Evolutionary conservation across 2,888 invertebrate genomes (phyloP).

Genomic region (Drosophila eohydei): DNA sequence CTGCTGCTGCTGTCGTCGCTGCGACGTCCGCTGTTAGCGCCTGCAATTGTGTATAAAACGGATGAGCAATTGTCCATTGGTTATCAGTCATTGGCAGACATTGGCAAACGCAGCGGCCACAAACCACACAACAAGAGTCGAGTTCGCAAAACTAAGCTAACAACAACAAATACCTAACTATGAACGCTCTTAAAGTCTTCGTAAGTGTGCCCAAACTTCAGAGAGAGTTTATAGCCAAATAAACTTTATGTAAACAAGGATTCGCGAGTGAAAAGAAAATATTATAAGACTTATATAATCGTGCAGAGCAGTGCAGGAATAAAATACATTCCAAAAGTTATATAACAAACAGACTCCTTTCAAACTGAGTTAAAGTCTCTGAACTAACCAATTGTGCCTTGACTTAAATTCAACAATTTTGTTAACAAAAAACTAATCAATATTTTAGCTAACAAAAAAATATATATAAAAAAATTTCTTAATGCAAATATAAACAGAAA

Average conservation of each 20-base stretch:
- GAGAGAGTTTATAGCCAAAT: not conserved
- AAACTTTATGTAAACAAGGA: conserved; percentile 19
- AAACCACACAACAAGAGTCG: conserved; percentile 32
- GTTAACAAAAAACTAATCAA: not conserved
- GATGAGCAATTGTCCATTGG: conserved; percentile 80
- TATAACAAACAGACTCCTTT: conserved; percentile 3
- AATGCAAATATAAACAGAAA: not conserved
- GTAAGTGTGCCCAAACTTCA: conserved; percentile 76
- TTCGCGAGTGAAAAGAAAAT: conserved; percentile 15
- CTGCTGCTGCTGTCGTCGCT: conserved; percentile 15
- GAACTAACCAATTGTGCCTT: conserved; percentile 5
- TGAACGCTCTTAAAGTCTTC: conserved; percentile 82
- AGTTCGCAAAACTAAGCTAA: conserved; percentile 20
- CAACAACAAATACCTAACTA: conserved; percentile 56
- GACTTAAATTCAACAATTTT: not conserved
- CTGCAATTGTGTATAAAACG: conserved; percentile 82
- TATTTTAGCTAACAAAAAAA: not conserved
- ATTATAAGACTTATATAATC: conserved; percentile 1
- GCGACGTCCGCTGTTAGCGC: conserved; percentile 30
- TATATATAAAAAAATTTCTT: not conserved
- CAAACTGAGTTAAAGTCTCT: not conserved
- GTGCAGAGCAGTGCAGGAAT: conserved; percentile 4
- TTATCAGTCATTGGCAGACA: conserved; percentile 84
- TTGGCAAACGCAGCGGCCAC: conserved; percentile 79
- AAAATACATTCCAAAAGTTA: not conserved